Evolutionary conservation across 2,113 vertebrate species (phyloP).

Genomic region (Erythrolamprus reginae): DNA sequence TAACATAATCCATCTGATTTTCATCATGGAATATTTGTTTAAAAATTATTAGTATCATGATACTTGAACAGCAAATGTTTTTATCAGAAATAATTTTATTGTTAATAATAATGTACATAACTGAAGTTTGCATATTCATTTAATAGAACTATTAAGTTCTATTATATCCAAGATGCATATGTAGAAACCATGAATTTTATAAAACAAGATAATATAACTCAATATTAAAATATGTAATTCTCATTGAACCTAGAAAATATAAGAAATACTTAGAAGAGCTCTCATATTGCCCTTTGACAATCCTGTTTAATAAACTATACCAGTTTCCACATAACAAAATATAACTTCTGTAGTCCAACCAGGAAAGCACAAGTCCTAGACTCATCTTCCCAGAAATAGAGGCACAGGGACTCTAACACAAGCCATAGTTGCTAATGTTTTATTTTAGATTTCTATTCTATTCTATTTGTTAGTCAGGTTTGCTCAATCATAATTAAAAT

Average conservation of each 20-base stretch:
- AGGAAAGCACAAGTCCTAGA: conserved; percentile 42
- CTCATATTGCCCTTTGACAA: conserved; percentile 19
- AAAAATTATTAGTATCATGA: conserved; percentile 4
- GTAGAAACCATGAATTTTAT: background rate
- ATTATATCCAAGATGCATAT: conserved; percentile 22
- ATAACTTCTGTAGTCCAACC: conserved; percentile 34
- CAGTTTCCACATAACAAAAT: conserved; percentile 51
- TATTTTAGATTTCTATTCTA: conserved; percentile 54
- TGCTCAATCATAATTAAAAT: conserved; percentile 73
- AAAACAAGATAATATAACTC: background rate
- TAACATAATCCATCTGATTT: conserved; percentile 25
- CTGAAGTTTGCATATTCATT: background rate
- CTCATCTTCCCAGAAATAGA: conserved; percentile 53
- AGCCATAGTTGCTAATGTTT: conserved; percentile 66
- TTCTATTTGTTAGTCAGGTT: conserved; percentile 64
- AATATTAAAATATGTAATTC: conserved; percentile 12
- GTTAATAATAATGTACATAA: background rate
- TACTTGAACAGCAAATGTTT: background rate
- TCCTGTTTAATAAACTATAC: conserved; percentile 33
- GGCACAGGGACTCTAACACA: conserved; percentile 65
- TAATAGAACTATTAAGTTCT: conserved; percentile 20
- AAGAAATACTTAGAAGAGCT: conserved; percentile 30
- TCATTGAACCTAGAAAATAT: conserved; percentile 21
- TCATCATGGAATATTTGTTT: background rate
- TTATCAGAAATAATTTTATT: conserved; percentile 13